phyloP scores from a whole-genome alignment of 2,888 invertebrate species.

The Chloroclysta siterata region DNA sequence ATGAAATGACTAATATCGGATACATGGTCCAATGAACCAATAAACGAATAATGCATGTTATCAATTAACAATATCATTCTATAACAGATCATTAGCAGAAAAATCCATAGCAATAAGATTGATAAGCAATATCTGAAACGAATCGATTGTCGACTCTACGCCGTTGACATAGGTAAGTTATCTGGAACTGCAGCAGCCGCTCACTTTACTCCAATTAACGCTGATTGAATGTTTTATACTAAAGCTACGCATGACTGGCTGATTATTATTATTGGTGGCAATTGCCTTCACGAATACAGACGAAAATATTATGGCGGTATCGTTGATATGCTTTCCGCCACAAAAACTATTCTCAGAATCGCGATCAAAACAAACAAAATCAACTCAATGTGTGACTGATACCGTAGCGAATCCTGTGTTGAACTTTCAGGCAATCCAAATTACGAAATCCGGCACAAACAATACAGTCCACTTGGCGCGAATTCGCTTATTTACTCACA shows the following conservation, averaged over 20 bases:
- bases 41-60: slow-evolving; percentile 26
- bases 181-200: slow-evolving; percentile 21
- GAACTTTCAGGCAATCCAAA: slow-evolving; percentile 65
- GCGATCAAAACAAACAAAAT: slow-evolving; percentile 59
- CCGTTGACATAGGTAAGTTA: slow-evolving; percentile 32
- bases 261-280: slow-evolving; percentile 41
- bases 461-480: slow-evolving; percentile 55
- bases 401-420: slow-evolving; percentile 54
- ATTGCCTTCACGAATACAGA: slow-evolving; percentile 28
- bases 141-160: slow-evolving; percentile 30
- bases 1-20: slow-evolving; percentile 16
- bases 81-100: slow-evolving; percentile 29
- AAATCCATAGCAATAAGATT: slow-evolving; percentile 33
- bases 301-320: background rate
- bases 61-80: slow-evolving; percentile 30
- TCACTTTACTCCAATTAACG: slow-evolving; percentile 44
- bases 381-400: slow-evolving; percentile 55
- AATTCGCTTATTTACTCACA: slow-evolving; percentile 71
- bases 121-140: slow-evolving; percentile 20
- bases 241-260: slow-evolving; percentile 39
- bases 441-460: slow-evolving; percentile 50
- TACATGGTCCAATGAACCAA: slow-evolving; percentile 29
- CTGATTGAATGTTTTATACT: slow-evolving; percentile 49
- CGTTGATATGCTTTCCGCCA: background rate
- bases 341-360: slow-evolving; percentile 4